phyloP scores from a whole-genome alignment of 2,113 vertebrate species.

The Zingel zingel region DNA sequence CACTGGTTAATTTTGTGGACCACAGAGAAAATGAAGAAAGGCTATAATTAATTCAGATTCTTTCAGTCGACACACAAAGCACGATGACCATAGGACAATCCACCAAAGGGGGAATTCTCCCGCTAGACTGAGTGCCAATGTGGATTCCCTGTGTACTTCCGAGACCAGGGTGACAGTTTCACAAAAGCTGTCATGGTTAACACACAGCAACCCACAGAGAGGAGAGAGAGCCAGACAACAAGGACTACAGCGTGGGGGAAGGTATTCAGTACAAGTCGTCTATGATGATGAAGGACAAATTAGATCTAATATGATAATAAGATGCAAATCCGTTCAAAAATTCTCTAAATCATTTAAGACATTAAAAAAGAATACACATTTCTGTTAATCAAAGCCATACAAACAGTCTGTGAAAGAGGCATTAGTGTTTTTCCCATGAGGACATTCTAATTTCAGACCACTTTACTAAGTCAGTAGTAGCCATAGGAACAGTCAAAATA shows the following conservation, averaged over 20 bases:
- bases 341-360: not conserved
- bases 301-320: slow-evolving; percentile 48
- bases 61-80: slow-evolving; percentile 81
- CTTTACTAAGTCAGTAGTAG: slow-evolving; percentile 51
- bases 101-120: slow-evolving; percentile 78
- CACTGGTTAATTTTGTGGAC: slow-evolving; percentile 69
- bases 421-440: slow-evolving; percentile 42
- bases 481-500: slow-evolving; percentile 74
- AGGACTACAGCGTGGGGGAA: slow-evolving; percentile 61
- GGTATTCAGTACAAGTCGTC: slow-evolving; percentile 38
- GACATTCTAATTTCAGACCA: slow-evolving; percentile 46
- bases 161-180: slow-evolving; percentile 76
- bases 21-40: slow-evolving; percentile 61
- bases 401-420: slow-evolving; percentile 24
- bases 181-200: slow-evolving; percentile 83
- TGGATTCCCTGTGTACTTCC: slow-evolving; percentile 79
- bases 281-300: slow-evolving; percentile 60
- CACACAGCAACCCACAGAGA: slow-evolving; percentile 73
- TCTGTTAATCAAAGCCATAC: not conserved
- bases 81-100: slow-evolving; percentile 73
- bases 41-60: slow-evolving; percentile 84
- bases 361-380: not conserved
- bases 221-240: slow-evolving; percentile 53
- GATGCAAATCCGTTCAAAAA: slow-evolving; percentile 44
- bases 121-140: slow-evolving; percentile 81